Base-by-base conservation (phyloP, 2,113 vertebrate genomes). In the Protomyctophum bolini region DNA sequence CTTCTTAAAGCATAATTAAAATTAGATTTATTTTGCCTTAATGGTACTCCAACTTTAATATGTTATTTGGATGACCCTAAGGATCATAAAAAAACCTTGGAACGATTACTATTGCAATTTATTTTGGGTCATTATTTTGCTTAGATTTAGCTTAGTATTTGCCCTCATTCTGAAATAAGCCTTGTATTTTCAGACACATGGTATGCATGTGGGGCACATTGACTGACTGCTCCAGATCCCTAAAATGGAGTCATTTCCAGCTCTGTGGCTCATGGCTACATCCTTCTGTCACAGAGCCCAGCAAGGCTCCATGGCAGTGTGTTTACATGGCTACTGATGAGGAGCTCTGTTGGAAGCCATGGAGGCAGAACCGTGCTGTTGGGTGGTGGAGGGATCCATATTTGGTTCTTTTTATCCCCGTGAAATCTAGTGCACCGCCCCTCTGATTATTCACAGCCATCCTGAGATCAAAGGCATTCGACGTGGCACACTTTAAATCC, bases 391-490 rank as follows among this genome's bases (percentile, higher is more conserved):
- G 58, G 58, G 69, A 65, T 75, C 73, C 57, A 81, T 85, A 72
- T 80, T 83, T 70, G 1, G 33, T 87, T 70, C 73, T 76, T 82
- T 73, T 82, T 73, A 79, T 88, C 76, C 58, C 65, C 57, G 51
- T 4, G 47, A 82, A 81, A 77, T 82, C 62, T 52, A 48, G 50
- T 51, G 59, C 57, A 69, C 70, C 60, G 49, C 78, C 69, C 12
- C 54, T 64, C 73, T 71, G 72, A 77, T 87, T 79, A 77, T 87
- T 81, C 66, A 60, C 67, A 51, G 83, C 82, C 72, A 78, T 63
- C 61, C 66, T 14, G 4, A 70, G 73, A 87, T 87, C 83, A 83
- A 78, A 87, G 76, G 48, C 47, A 12, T 1, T 41, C 5, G 6
- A 72, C 41, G 48, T 46, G 29, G 60, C 63, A 46, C 60, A 48